A percentile compares a stretch with the other conserved stretches of the same genome.
These are phyloP conservation scores for Lontra canadensis DNA, from an alignment of 2,113 vertebrate species.

Conservation along the genomic window DNA sequence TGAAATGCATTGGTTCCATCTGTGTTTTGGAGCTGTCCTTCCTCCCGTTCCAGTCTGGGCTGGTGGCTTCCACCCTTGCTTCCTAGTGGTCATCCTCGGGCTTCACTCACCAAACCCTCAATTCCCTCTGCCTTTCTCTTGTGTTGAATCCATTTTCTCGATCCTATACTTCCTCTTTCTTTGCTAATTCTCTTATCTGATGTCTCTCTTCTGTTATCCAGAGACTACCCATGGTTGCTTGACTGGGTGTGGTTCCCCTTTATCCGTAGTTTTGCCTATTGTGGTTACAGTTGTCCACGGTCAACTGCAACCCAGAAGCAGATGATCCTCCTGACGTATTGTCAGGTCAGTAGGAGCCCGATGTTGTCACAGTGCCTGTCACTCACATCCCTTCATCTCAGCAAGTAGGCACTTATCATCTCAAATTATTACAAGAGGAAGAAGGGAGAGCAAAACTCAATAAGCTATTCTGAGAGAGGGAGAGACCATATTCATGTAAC, in stretches of 20 bases:
- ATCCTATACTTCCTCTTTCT: not conserved
- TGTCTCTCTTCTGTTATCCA: not conserved
- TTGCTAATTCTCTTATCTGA: not conserved
- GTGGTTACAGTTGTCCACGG: not conserved
- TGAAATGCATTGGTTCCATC: not conserved
- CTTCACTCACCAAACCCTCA: not conserved
- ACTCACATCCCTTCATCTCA: not conserved
- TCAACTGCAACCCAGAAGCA: not conserved
- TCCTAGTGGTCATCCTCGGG: not conserved
- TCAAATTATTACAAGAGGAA: not conserved
- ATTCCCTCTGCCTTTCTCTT: not conserved
- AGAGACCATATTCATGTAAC: not conserved
- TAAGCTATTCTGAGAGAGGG: not conserved
- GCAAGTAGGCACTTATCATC: not conserved
- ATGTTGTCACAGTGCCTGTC: not conserved
- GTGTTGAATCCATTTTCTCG: not conserved
- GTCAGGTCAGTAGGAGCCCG: not conserved
- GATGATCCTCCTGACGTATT: not conserved
- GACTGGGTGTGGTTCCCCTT: not conserved
- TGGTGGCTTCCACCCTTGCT: not conserved
- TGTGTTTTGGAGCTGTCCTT: not conserved
- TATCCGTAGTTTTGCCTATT: not conserved
- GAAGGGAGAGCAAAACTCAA: not conserved
- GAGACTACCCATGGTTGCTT: not conserved
- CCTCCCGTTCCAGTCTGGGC: not conserved